phyloP scores from a whole-genome alignment of 2,888 invertebrate species.

The Tiliacea citrago region DNA sequence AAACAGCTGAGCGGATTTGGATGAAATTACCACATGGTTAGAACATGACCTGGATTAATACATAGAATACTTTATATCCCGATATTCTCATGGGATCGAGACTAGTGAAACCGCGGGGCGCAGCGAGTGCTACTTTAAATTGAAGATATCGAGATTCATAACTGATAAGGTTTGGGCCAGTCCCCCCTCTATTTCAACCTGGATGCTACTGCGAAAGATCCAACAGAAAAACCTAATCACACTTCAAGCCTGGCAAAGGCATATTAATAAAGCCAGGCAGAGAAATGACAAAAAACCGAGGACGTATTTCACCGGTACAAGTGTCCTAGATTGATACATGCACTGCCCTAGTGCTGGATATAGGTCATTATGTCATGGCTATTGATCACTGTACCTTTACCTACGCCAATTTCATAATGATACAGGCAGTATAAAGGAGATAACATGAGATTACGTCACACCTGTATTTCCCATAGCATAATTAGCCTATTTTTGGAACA shows the following conservation, averaged over 20 bases:
- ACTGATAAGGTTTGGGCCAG: neutral
- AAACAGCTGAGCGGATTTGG: too few relatives aligned
- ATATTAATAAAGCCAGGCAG: too few relatives aligned
- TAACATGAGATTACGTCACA: neutral
- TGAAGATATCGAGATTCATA: neutral
- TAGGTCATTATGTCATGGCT: conserved; percentile 47
- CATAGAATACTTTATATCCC: too few relatives aligned
- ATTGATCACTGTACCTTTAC: conserved; percentile 26
- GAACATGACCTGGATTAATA: too few relatives aligned
- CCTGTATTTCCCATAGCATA: neutral
- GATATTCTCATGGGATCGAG: too few relatives aligned
- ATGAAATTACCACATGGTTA: too few relatives aligned
- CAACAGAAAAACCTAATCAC: too few relatives aligned
- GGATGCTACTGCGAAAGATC: neutral
- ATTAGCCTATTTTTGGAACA: too few relatives aligned
- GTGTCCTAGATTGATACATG: conserved; percentile 43
- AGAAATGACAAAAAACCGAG: neutral
- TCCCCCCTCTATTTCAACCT: neutral
- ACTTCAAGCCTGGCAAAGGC: too few relatives aligned
- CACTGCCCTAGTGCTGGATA: conserved; percentile 22
- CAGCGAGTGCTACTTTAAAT: too few relatives aligned
- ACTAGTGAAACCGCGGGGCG: too few relatives aligned
- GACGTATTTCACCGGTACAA: conserved; percentile 20
- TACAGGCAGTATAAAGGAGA: conserved; percentile 4
- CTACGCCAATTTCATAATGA: conserved; percentile 3